Evolutionary conservation across 2,888 invertebrate genomes (phyloP).

Genomic region (Melanotus villosus): DNA sequence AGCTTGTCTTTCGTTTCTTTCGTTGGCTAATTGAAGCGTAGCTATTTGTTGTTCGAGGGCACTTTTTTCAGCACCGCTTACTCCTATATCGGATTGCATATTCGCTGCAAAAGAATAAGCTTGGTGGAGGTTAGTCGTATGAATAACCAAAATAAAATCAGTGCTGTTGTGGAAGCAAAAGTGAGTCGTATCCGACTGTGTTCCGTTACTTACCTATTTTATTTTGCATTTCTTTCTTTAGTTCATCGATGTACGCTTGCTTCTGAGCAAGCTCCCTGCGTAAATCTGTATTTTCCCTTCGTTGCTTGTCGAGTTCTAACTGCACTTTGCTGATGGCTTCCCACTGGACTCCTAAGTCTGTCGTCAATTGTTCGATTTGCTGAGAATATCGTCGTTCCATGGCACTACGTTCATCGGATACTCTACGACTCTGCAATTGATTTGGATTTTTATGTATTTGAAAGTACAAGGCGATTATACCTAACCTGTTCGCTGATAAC

Average conservation of each 20-base stretch:
- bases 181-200: too few species aligned
- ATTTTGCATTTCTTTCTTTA: conserved; percentile 84
- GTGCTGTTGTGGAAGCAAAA: background rate
- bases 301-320: conserved; percentile 84
- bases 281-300: conserved; percentile 82
- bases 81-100: conserved; percentile 83
- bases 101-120: conserved; percentile 69
- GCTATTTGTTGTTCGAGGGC: conserved; percentile 86
- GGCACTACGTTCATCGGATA: conserved; percentile 80
- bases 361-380: conserved; percentile 82
- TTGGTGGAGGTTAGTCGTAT: background rate
- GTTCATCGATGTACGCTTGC: conserved; percentile 81
- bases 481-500: conserved; percentile 81
- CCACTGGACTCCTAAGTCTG: conserved; percentile 85
- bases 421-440: conserved; percentile 70
- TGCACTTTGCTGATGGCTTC: conserved; percentile 84
- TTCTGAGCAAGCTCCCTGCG: conserved; percentile 85
- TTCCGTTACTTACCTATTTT: conserved; percentile 75
- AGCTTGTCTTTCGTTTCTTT: conserved; percentile 81
- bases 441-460: too few species aligned
- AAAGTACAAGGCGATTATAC: too few species aligned
- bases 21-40: conserved; percentile 75
- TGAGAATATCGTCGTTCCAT: conserved; percentile 82
- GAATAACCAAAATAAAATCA: conserved; percentile 13
- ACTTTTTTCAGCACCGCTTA: conserved; percentile 83